A percentile compares a stretch with the other conserved stretches of the same genome.
Evolutionary conservation across 2,888 invertebrate species (phyloP).

Genomic region (Drosophila infuscata): DNA sequence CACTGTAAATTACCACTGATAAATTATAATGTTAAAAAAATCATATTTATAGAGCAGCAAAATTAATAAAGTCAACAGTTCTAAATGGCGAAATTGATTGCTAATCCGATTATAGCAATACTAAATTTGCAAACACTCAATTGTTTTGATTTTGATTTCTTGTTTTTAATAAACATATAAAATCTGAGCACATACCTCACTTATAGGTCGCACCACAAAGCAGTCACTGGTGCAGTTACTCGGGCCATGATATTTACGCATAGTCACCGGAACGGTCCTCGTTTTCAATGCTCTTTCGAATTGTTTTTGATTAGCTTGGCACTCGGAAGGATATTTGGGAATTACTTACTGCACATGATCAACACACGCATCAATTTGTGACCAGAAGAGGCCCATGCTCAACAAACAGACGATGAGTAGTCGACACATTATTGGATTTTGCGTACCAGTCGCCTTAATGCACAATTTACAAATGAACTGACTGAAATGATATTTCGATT

Average conservation of each 20-base stretch:
- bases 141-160: neutral
- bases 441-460: conserved; percentile 47
- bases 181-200: conserved; percentile 66
- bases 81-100: neutral
- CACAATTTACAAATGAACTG: conserved; percentile 61
- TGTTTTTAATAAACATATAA: neutral
- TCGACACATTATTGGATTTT: conserved; percentile 47
- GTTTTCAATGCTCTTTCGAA: conserved; percentile 71
- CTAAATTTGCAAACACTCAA: neutral
- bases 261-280: conserved; percentile 75
- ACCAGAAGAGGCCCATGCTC: conserved; percentile 11
- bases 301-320: neutral
- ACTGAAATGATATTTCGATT: conserved; percentile 49
- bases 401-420: conserved; percentile 27
- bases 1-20: neutral
- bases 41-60: neutral
- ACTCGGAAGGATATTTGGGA: neutral
- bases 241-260: conserved; percentile 72
- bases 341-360: conserved; percentile 80
- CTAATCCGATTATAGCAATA: neutral
- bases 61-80: neutral
- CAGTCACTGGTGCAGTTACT: conserved; percentile 70
- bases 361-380: conserved; percentile 62
- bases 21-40: neutral
- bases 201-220: conserved; percentile 71